Conservation (phyloP, 2,888 invertebrate genomes). For the Caenorhabditis sp. region DNA sequence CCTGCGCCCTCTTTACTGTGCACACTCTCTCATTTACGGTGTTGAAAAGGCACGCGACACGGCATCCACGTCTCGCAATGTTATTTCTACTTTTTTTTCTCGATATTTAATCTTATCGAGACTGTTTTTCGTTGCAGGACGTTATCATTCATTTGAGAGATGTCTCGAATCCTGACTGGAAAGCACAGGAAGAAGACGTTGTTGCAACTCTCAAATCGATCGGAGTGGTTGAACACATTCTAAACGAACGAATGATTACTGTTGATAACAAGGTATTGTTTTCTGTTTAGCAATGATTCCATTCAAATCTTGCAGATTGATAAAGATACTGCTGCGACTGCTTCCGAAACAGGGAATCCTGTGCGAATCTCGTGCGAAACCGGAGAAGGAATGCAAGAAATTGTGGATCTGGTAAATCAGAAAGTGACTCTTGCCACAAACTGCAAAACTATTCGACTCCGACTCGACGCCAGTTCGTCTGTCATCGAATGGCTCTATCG, state of each 20-base stretch:
- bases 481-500: constrained; percentile 78
- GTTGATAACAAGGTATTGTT: constrained; percentile 74
- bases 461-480: constrained; percentile 72
- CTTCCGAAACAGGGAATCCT: constrained; percentile 29
- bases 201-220: constrained; percentile 86
- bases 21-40: constrained; percentile 1
- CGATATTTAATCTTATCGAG: neutral
- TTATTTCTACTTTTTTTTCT: too few species aligned
- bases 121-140: constrained; percentile 86
- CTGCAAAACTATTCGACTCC: constrained; percentile 67
- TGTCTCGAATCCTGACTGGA: constrained; percentile 88
- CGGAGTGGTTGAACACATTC: constrained; percentile 68
- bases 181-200: constrained; percentile 88
- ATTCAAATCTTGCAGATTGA: constrained; percentile 43
- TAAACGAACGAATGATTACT: constrained; percentile 73
- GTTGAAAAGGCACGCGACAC: neutral
- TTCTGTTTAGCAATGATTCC: too few species aligned
- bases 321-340: constrained; percentile 26
- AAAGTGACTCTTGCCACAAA: constrained; percentile 63
- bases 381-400: constrained; percentile 73
- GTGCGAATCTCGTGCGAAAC: constrained; percentile 75
- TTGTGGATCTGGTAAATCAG: constrained; percentile 71
- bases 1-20: neutral
- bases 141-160: constrained; percentile 90
- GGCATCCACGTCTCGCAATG: neutral